Conservation (phyloP, 2,797 vertebrate species). For the Pelochelys cantorii region DNA sequence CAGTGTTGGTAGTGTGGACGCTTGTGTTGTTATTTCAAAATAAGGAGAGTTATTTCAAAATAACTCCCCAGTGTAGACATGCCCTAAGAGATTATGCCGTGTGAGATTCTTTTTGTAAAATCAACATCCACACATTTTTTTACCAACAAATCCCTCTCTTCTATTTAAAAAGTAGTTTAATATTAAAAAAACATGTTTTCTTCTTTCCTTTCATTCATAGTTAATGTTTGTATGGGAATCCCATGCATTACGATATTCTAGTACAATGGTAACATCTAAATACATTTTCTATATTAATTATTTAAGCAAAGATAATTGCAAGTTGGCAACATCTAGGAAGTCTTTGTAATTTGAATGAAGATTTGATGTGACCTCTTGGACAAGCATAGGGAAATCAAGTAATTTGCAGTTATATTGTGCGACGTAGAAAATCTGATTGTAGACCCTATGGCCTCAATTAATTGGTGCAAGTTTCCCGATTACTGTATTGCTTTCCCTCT, state of each 20-base stretch:
- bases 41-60: no score
- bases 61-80: no score
- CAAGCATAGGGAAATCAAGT: constrained; percentile 10
- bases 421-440: neutral
- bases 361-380: constrained; percentile 40
- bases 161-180: neutral
- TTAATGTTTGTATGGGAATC: neutral
- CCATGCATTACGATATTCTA: neutral
- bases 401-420: constrained; percentile 19
- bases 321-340: constrained; percentile 17
- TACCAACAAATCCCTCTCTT: rapidly evolving
- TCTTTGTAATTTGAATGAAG: constrained; percentile 17
- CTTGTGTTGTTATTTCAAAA: no score
- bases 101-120: neutral
- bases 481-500: neutral
- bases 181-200: neutral
- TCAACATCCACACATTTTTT: neutral
- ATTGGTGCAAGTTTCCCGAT: neutral
- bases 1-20: no score
- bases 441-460: neutral
- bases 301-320: constrained; percentile 37
- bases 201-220: neutral
- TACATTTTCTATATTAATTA: constrained; percentile 20
- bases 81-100: rapidly evolving
- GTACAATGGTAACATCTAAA: neutral